phyloP scores from a whole-genome alignment of 2,797 vertebrate species.

The Notamacropus eugenii region DNA sequence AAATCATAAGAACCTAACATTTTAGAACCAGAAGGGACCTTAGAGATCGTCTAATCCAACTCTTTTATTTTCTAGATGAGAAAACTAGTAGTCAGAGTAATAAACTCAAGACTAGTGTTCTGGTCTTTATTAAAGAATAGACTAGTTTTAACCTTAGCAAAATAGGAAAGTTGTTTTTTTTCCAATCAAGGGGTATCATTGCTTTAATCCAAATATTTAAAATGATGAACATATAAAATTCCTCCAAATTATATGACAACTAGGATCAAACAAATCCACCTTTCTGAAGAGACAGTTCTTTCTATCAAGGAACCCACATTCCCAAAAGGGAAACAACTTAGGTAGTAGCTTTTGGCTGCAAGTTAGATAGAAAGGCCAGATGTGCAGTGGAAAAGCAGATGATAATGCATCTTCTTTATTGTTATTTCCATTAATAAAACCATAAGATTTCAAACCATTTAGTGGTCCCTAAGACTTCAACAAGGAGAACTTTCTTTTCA shows the following conservation, averaged over 20 bases:
- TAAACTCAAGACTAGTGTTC: neutral
- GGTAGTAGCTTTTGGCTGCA: neutral
- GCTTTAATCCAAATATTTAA: conserved; percentile 65
- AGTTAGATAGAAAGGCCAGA: neutral
- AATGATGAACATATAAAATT: conserved; percentile 53
- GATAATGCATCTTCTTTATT: neutral
- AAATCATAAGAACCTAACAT: neutral
- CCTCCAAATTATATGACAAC: conserved; percentile 49
- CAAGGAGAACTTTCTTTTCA: neutral
- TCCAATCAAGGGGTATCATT: conserved; percentile 45
- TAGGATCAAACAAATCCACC: conserved; percentile 65
- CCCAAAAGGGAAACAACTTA: neutral
- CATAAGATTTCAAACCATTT: neutral
- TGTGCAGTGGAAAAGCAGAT: neutral
- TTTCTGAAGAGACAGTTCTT: conserved; percentile 48
- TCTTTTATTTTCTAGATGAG: neutral
- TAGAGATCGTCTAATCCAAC: neutral
- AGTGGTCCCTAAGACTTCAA: neutral
- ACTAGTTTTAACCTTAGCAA: conserved; percentile 40
- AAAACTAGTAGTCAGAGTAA: neutral
- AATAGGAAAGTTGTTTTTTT: conserved; percentile 46
- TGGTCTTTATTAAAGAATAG: conserved; percentile 16
- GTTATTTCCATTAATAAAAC: neutral
- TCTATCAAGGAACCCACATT: neutral
- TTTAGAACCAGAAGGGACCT: neutral